A percentile compares a stretch with the other conserved stretches of the same genome.
Evolutionary conservation across 2,888 invertebrate species (phyloP).

Genomic region (Malachius bipustulatus): DNA sequence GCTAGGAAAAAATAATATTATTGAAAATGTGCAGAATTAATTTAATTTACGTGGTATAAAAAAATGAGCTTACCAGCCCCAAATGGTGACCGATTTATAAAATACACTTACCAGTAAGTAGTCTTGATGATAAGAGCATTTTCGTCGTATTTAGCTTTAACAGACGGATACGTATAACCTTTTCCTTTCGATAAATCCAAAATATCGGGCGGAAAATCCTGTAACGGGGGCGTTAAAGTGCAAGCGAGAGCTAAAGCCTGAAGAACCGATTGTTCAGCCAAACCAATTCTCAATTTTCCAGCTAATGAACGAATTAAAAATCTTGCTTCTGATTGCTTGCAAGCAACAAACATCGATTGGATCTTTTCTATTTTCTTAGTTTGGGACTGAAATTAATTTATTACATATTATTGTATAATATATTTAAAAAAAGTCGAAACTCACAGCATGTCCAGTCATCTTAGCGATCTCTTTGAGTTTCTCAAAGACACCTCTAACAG

Average conservation of each 20-base stretch:
- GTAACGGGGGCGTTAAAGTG: slow-evolving; percentile 64
- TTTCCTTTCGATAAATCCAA: slow-evolving; percentile 52
- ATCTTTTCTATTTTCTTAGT: slow-evolving; percentile 86
- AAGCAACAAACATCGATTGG: slow-evolving; percentile 85
- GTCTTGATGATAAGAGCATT: slow-evolving; percentile 72
- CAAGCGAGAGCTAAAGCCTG: slow-evolving; percentile 81
- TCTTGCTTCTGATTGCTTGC: slow-evolving; percentile 74
- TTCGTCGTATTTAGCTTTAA: slow-evolving; percentile 66
- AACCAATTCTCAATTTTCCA: slow-evolving; percentile 89
- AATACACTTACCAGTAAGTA: slow-evolving; percentile 78
- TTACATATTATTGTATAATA: slow-evolving; percentile 12
- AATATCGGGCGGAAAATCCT: slow-evolving; percentile 48
- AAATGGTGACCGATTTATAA: too few species aligned
- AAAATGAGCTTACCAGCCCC: too few species aligned
- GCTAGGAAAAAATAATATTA: slow-evolving; percentile 39
- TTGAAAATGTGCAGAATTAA: too few species aligned
- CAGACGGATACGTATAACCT: slow-evolving; percentile 49
- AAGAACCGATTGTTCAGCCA: slow-evolving; percentile 93
- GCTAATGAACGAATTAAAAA: slow-evolving; percentile 82
- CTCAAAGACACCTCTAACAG: slow-evolving; percentile 60
- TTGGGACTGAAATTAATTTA: slow-evolving; percentile 53
- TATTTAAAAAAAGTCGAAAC: slow-evolving; percentile 21
- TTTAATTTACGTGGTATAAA: too few species aligned
- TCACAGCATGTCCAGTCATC: slow-evolving; percentile 66
- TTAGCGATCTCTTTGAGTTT: slow-evolving; percentile 78